Base-by-base conservation (phyloP, 2,888 invertebrate genomes). In the Zaprionus lineosus region DNA sequence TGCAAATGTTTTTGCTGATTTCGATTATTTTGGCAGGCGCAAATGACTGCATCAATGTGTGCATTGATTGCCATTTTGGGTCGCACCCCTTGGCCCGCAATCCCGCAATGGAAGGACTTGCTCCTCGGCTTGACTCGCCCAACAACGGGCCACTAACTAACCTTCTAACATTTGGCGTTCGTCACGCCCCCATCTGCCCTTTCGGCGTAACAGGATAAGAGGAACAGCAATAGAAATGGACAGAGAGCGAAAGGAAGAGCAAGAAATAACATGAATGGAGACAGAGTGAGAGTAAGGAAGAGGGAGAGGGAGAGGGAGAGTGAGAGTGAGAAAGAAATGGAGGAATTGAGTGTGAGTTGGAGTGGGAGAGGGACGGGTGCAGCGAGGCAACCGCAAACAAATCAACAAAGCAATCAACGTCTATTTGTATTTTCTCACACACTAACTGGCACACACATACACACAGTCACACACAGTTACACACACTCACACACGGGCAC, bases 371-470 rank as follows among this genome's bases (percentile, higher is more conserved):
- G 2, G 8, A 18, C 36, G 44, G 55, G 62, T 69, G 73, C 69
- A 43, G 59, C 69, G 50, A 71, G 66, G 62, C 64, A 81, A 85
- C 82, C 82, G 84, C 82, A 82, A 85, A 82, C 77, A 86, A 81
- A 84, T 86, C 82, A 82, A 85, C 86, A 85, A 79, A 82, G 81
- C 81, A 82, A 82, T 82, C 81, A 85, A 84, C 81, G 62, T 83
- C 81, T 84, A 84, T 83, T 82, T 82, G 81, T 82, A 74, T 84
- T 84, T 78, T 84, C 68, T 64, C 78, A 74, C 72, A 74, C 58
- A 67, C 21, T 36, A 28, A 39, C 31, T 34, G 43, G 52, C 34
- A 44, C 31, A 18, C 34, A 36, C 12, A n/a, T 19, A 8, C 33
- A 33, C 48, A 12, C 33, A n/a, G 34, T 12, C 33, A 39, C 21